phyloP scores from a whole-genome alignment of 2,888 invertebrate species.

The Augochlorella aurata region DNA sequence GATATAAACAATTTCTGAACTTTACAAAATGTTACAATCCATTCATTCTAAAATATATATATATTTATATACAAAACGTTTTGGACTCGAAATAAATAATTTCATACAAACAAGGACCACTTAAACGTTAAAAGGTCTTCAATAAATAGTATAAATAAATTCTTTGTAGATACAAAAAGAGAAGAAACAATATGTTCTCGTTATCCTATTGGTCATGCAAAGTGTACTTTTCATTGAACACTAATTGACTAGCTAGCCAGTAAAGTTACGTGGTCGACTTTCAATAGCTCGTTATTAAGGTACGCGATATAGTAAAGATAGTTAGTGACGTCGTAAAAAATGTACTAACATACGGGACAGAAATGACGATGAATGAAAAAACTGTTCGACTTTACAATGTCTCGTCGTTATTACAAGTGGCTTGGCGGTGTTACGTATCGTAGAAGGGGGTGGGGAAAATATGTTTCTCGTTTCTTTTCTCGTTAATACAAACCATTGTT shows the following conservation, averaged over 20 bases:
- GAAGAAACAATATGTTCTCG: neutral
- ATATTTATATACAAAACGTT: neutral
- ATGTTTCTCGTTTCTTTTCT: conserved; percentile 20
- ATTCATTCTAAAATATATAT: neutral
- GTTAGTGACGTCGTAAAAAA: conserved; percentile 52
- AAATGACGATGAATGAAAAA: conserved; percentile 54
- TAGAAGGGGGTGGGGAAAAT: conserved; percentile 33
- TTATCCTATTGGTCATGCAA: neutral
- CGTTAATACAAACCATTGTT: conserved; percentile 40
- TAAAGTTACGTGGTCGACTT: conserved; percentile 38
- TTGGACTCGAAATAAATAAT: neutral
- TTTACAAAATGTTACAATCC: neutral
- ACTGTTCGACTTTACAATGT: conserved; percentile 34
- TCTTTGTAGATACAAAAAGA: neutral
- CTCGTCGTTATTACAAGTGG: conserved; percentile 32
- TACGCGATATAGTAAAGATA: conserved; percentile 50
- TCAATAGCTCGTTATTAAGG: conserved; percentile 21
- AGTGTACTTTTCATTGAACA: neutral
- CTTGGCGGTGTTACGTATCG: conserved; percentile 21
- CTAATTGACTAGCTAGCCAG: conserved; percentile 30
- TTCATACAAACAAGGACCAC: neutral
- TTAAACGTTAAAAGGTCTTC: neutral
- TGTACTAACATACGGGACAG: conserved; percentile 48
- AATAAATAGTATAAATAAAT: conserved; percentile 5
- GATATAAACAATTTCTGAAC: neutral